Evolutionary conservation across 2,888 invertebrate species (phyloP), one percentile per base, ranked within the genome.

Genomic region (Nymphalis c-album): DNA sequence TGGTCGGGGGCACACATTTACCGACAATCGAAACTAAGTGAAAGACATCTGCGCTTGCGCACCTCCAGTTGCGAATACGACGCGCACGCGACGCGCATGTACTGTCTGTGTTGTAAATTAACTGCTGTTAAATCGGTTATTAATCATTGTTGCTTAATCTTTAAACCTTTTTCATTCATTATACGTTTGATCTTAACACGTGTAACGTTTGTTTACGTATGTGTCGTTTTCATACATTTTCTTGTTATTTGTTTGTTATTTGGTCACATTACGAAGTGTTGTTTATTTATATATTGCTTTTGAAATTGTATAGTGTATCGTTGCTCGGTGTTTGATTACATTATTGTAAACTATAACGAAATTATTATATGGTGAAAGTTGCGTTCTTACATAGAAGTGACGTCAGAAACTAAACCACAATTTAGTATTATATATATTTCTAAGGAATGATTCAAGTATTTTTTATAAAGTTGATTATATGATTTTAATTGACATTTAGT

Each of bases 11-110:
- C 66, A 63, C 69, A 64, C 61, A 60, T 64, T 64, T 72, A 58
- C 48, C 40, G 60, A 63, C 69, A 60, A 70, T 69, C 70, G 69
- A 68, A 71, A 71, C 67, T 78, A 85, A 87, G 91, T 88, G 91
- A 91, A 90, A 90, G 91, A 91, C 78, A 76, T 71, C 73, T 78
- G 80, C 82, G 85, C 78, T 75, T 76, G 81, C 81, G 78, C 76
- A 76, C 73, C 74, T 78, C 75, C 84, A 86, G 88, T 89, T 83
- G 84, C 82, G 79, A 83, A 82, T 77, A 78, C 85, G 84, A 77
- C 83, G 84, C 83, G 87, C 78, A 78, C 78, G 86, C 82, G 77
- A 82, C 85, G 83, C 88, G 85, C 84, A 86, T 80, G 73, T 71
- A 66, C 71, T 64, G 71, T 71, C 51, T 69, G 72, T 71, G 72